Evolutionary conservation across 2,888 invertebrate species (phyloP).

Genomic region (Heliconius cydno): DNA sequence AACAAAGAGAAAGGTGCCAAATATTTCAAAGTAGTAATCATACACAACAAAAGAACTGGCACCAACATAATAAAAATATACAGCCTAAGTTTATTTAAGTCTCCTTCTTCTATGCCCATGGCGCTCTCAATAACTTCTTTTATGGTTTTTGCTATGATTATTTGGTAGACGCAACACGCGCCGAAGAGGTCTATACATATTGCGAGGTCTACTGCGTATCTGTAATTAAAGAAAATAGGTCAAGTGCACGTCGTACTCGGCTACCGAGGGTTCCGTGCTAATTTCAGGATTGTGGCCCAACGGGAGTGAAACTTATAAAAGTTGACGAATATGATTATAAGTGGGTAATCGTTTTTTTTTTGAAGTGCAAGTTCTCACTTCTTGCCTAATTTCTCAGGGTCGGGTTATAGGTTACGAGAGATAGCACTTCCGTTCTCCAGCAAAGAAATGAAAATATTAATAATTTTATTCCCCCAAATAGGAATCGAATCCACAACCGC

Average conservation of each 20-base stretch:
- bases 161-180: constrained; percentile 76
- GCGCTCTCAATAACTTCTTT: constrained; percentile 63
- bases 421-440: too few species aligned
- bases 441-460: too few species aligned
- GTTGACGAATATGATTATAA: too few species aligned
- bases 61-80: constrained; percentile 66
- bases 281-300: too few species aligned
- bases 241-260: constrained; percentile 38
- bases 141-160: constrained; percentile 75
- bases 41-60: constrained; percentile 71
- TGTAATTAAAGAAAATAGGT: constrained; percentile 39
- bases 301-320: too few species aligned
- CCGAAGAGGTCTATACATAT: constrained; percentile 77
- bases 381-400: too few species aligned
- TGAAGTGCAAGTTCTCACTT: too few species aligned
- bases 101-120: constrained; percentile 43
- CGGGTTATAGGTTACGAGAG: too few species aligned
- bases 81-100: constrained; percentile 60
- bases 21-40: constrained; percentile 76
- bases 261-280: too few species aligned
- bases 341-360: too few species aligned
- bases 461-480: too few species aligned
- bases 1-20: constrained; percentile 73
- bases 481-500: too few species aligned
- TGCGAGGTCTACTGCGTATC: constrained; percentile 67